Conservation (phyloP, 1,140 invertebrate species). For the Myzus persicae region DNA sequence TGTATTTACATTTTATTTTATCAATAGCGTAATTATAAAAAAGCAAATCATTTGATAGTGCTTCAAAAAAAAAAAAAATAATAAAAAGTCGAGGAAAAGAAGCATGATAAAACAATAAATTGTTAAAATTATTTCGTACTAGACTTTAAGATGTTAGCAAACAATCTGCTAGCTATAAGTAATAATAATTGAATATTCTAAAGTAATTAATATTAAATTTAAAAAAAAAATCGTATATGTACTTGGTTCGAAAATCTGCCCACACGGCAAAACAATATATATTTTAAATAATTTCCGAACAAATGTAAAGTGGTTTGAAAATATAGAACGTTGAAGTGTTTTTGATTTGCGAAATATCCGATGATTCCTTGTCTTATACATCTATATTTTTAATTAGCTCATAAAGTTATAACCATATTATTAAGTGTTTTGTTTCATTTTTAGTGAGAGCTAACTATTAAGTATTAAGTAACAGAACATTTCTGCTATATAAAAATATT, state of each 20-base stretch:
- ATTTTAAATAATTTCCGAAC: not conserved
- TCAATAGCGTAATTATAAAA: not conserved
- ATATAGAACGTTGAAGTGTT: not conserved
- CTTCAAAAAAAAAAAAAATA: not conserved
- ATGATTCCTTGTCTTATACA: not conserved
- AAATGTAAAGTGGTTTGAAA: not conserved
- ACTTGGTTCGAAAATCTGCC: not conserved
- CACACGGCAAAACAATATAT: not conserved
- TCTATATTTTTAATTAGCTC: not conserved
- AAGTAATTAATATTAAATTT: not conserved
- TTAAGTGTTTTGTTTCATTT: not conserved
- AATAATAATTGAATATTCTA: not conserved
- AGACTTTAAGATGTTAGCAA: no score
- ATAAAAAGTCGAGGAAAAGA: no score
- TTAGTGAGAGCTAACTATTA: no score
- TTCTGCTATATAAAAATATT: not conserved
- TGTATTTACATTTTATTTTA: not conserved
- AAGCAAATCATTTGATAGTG: not conserved
- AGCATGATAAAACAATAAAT: no score
- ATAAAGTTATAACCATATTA: not conserved
- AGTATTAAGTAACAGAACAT: no score
- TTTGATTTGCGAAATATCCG: not conserved
- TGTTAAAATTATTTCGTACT: no score
- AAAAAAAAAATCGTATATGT: not conserved
- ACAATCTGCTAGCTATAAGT: not conserved